phyloP scores from a whole-genome alignment of 1,140 invertebrate genomes.

The Heliconius melpomene region DNA sequence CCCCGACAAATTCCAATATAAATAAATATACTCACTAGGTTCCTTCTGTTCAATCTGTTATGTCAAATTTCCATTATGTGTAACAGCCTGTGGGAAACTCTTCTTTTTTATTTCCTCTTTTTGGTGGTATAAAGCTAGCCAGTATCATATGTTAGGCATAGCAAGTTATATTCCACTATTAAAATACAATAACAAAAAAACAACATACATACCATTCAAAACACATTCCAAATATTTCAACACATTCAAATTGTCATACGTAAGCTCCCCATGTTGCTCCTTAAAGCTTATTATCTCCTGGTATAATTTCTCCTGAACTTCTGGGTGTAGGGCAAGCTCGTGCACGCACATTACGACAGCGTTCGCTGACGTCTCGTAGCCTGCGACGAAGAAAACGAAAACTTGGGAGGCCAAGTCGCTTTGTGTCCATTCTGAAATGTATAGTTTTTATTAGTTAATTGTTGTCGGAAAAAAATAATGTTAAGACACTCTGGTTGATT shows the following conservation, averaged over 20 bases:
- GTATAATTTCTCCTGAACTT: conserved; percentile 81
- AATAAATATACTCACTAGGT: no score
- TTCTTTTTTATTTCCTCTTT: no score
- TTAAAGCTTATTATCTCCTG: conserved; percentile 79
- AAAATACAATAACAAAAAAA: neutral
- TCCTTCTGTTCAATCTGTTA: no score
- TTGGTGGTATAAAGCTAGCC: no score
- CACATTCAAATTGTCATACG: conserved; percentile 66
- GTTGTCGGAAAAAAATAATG: neutral
- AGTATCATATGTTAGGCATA: no score
- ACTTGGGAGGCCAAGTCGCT: conserved; percentile 44
- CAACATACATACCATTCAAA: conserved; percentile 62
- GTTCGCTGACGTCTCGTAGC: conserved; percentile 76
- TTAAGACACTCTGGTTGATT: no score
- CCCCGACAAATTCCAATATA: no score
- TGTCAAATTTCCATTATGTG: no score
- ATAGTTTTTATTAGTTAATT: neutral
- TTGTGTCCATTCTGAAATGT: conserved; percentile 47
- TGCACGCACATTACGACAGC: conserved; percentile 64
- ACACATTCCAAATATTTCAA: conserved; percentile 78
- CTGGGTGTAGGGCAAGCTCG: conserved; percentile 81
- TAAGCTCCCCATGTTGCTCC: conserved; percentile 60
- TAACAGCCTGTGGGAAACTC: no score
- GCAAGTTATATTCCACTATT: no score
- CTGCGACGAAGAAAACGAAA: conserved; percentile 77